phyloP scores from a whole-genome alignment of 2,113 vertebrate genomes.

The Callipepla squamata region DNA sequence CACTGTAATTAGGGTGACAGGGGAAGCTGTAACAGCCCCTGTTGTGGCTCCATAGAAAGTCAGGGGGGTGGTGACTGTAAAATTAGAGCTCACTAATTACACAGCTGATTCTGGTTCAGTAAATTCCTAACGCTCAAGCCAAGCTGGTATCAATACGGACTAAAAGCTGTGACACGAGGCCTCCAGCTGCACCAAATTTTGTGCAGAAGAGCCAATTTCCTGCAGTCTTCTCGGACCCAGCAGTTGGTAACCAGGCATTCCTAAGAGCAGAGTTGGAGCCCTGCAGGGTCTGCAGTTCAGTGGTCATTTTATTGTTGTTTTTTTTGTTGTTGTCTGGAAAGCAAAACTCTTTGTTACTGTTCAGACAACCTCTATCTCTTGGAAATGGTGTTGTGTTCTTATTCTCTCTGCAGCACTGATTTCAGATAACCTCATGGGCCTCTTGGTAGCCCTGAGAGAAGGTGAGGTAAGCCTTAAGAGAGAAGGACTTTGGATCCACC shows the following conservation, averaged over 20 bases:
- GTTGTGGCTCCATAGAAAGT: background rate
- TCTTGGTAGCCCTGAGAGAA: background rate
- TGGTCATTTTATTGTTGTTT: background rate
- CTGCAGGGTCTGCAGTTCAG: background rate
- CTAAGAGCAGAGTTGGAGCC: fast-evolving
- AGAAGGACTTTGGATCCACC: background rate
- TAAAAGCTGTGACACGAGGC: fast-evolving
- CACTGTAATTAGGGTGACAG: background rate
- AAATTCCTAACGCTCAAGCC: fast-evolving
- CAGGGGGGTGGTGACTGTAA: background rate
- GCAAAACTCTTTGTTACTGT: fast-evolving
- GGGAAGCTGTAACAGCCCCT: background rate
- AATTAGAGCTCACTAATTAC: background rate
- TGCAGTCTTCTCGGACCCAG: background rate
- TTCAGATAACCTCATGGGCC: background rate
- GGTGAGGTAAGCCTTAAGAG: background rate
- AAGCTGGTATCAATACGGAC: background rate
- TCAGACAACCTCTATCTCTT: background rate
- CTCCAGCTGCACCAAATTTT: background rate
- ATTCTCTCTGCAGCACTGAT: background rate
- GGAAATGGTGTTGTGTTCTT: background rate
- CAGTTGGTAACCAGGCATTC: fast-evolving
- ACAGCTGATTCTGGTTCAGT: background rate
- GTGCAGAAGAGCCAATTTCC: background rate
- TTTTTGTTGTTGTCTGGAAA: background rate